These are phyloP conservation scores for Trichonephila inaurata DNA, from an alignment of 1,140 invertebrate species.

Conservation along the genomic window DNA sequence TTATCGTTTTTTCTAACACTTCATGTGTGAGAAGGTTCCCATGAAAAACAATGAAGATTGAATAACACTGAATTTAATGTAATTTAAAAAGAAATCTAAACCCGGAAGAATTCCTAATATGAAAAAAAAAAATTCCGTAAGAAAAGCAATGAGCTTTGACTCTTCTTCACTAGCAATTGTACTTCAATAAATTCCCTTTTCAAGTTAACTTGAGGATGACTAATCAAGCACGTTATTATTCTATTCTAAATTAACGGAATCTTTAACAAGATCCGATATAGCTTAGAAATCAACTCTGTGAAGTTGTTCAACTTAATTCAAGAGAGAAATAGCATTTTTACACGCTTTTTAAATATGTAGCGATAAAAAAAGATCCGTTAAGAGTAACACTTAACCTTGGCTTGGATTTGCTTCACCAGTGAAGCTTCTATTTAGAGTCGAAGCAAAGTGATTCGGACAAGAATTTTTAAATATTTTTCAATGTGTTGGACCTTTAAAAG, in stretches of 20 bases:
- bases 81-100: not conserved
- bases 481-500: not conserved
- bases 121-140: not conserved
- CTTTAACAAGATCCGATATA: not conserved
- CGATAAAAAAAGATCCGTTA: not conserved
- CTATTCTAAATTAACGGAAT: not conserved
- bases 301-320: not conserved
- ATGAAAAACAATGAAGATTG: not conserved
- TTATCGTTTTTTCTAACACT: not conserved
- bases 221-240: not conserved
- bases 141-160: not conserved
- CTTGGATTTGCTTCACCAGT: constrained; percentile 1
- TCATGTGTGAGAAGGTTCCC: not conserved
- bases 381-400: not conserved
- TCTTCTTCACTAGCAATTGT: not conserved
- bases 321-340: not conserved
- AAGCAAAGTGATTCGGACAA: not conserved
- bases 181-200: not conserved
- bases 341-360: not conserved
- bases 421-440: not conserved
- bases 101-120: not conserved
- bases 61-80: not conserved
- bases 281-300: not conserved
- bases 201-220: not conserved
- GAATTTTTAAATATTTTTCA: not conserved